Evolutionary conservation across 2,113 vertebrate genomes (phyloP).

Genomic region (Lucifuga dentata): DNA sequence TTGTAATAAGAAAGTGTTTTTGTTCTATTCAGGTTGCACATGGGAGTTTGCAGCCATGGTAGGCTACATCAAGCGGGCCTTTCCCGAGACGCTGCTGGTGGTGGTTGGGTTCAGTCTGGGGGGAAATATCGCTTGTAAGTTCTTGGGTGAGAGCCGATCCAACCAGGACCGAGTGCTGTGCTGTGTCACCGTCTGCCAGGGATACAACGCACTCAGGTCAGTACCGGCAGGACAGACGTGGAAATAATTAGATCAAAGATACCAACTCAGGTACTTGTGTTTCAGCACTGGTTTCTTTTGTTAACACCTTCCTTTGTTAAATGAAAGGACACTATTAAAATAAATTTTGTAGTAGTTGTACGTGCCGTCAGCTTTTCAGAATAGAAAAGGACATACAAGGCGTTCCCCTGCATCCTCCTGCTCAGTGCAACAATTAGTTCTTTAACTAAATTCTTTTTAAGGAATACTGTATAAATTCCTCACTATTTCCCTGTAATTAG

Average conservation of each 20-base stretch:
- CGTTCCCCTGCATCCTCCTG: too few species aligned
- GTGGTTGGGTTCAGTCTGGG: conserved; percentile 94
- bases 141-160: conserved; percentile 87
- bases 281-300: neutral
- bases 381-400: too few species aligned
- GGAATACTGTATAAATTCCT: too few species aligned
- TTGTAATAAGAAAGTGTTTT: too few species aligned
- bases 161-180: conserved; percentile 93
- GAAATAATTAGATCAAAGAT: neutral
- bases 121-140: conserved; percentile 95
- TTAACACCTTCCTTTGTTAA: too few species aligned
- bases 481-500: too few species aligned
- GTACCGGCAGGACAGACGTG: conserved; percentile 43
- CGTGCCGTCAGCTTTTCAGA: too few species aligned
- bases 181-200: conserved; percentile 93
- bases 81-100: conserved; percentile 86
- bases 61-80: conserved; percentile 86
- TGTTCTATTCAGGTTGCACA: conserved; percentile 86
- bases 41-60: conserved; percentile 96
- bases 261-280: neutral
- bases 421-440: too few species aligned
- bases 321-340: too few species aligned
- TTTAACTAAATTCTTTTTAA: too few species aligned
- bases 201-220: conserved; percentile 91
- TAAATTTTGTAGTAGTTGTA: too few species aligned